Evolutionary conservation across 2,888 invertebrate species (phyloP).

Genomic region (Caenorhabditis uteleia): DNA sequence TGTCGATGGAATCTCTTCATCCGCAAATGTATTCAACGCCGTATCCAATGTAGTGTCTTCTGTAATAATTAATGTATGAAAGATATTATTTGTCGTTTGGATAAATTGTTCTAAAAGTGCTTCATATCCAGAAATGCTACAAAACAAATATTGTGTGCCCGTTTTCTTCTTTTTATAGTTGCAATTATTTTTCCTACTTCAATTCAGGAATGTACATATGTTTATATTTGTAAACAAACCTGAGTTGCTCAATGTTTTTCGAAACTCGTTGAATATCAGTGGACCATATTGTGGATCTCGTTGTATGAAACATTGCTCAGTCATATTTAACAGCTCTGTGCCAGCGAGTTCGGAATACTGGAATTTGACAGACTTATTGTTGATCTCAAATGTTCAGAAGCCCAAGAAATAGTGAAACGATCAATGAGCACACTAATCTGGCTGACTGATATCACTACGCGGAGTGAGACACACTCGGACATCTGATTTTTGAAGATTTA

Average conservation of each 20-base stretch:
- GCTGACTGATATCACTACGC: too few species aligned
- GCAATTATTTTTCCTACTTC: constrained; percentile 6
- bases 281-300: constrained; percentile 62
- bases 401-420: too few species aligned
- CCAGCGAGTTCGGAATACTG: constrained; percentile 65
- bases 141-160: neutral
- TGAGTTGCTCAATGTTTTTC: constrained; percentile 31
- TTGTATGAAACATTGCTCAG: constrained; percentile 62
- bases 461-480: too few species aligned
- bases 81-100: neutral
- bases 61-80: constrained; percentile 19
- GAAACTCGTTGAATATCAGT: constrained; percentile 64
- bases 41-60: constrained; percentile 62
- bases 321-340: constrained; percentile 59
- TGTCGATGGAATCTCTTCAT: constrained; percentile 43
- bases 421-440: too few species aligned
- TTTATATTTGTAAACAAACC: constrained; percentile 8
- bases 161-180: neutral
- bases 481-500: too few species aligned
- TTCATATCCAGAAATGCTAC: neutral
- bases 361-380: constrained; percentile 4
- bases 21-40: constrained; percentile 50
- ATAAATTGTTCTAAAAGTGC: neutral
- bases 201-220: neutral
- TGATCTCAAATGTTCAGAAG: neutral